Conservation (phyloP, 2,113 vertebrate genomes). For the Pipa parva region DNA sequence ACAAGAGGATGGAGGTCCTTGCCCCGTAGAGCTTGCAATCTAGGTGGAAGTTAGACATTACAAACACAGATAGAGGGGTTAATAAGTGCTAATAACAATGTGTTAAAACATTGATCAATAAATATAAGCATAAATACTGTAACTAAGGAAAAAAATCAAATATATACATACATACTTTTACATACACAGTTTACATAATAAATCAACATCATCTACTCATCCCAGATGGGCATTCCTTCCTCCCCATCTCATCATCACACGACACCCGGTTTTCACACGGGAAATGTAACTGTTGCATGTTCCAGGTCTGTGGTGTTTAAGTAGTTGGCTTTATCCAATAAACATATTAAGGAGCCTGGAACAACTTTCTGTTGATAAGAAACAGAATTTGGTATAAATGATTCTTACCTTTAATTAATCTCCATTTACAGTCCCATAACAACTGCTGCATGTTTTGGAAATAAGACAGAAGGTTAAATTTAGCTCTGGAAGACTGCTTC, state of each 20-base stretch:
- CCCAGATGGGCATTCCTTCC: background rate
- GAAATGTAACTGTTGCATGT: conserved; percentile 6
- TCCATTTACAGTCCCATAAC: conserved; percentile 3
- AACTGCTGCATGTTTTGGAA: background rate
- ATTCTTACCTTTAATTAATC: conserved; percentile 8
- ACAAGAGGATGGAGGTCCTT: no score
- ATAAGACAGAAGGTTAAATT: conserved; percentile 11
- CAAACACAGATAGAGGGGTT: no score
- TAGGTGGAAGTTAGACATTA: no score
- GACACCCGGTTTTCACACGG: background rate
- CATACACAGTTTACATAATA: no score
- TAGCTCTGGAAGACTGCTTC: background rate
- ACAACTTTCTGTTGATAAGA: conserved; percentile 10
- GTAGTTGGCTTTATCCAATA: background rate
- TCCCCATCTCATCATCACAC: background rate
- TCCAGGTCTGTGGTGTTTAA: conserved; percentile 3
- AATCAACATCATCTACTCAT: no score
- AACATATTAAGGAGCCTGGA: conserved; percentile 10
- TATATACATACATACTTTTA: no score
- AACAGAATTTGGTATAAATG: conserved; percentile 12
- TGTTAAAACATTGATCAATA: no score
- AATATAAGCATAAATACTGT: no score
- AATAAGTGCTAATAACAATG: no score
- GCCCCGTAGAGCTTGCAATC: no score
- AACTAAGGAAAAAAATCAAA: no score